Evolutionary conservation across 2,113 vertebrate species (phyloP).

Genomic region (Romanogobio albipinnatus): DNA sequence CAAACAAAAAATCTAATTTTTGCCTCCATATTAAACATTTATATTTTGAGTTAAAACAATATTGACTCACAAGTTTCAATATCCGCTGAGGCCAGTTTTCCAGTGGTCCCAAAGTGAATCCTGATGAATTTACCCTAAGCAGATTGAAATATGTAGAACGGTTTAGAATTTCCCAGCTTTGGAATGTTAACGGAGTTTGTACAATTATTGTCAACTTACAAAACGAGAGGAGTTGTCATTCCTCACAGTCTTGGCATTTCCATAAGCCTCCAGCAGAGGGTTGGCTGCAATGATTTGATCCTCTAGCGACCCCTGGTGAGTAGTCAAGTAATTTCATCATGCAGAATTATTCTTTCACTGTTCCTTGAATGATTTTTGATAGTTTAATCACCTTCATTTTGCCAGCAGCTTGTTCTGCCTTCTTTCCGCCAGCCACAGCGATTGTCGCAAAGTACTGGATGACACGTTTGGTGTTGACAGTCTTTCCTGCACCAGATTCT

Average conservation of each 20-base stretch:
- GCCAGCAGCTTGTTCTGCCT: slow-evolving; percentile 22
- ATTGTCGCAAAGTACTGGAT: slow-evolving; percentile 82
- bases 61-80: slow-evolving; percentile 63
- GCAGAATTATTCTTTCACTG: neutral
- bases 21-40: neutral
- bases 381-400: slow-evolving; percentile 48
- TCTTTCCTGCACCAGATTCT: slow-evolving; percentile 82
- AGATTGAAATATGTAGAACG: neutral
- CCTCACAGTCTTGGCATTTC: slow-evolving; percentile 43
- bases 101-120: slow-evolving; percentile 81
- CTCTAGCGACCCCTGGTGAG: slow-evolving; percentile 81
- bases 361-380: neutral
- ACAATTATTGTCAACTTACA: slow-evolving; percentile 65
- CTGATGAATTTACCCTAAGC: slow-evolving; percentile 83
- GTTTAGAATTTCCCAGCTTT: neutral
- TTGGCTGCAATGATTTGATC: slow-evolving; percentile 68
- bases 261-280: slow-evolving; percentile 11
- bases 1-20: neutral
- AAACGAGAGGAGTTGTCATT: slow-evolving; percentile 80
- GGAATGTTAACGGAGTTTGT: slow-evolving; percentile 55
- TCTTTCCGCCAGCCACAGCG: slow-evolving; percentile 66
- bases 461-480: slow-evolving; percentile 81
- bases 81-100: slow-evolving; percentile 85
- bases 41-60: slow-evolving; percentile 65
- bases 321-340: neutral